phyloP scores from a whole-genome alignment of 2,797 vertebrate species.

The Crotalus adamanteus region DNA sequence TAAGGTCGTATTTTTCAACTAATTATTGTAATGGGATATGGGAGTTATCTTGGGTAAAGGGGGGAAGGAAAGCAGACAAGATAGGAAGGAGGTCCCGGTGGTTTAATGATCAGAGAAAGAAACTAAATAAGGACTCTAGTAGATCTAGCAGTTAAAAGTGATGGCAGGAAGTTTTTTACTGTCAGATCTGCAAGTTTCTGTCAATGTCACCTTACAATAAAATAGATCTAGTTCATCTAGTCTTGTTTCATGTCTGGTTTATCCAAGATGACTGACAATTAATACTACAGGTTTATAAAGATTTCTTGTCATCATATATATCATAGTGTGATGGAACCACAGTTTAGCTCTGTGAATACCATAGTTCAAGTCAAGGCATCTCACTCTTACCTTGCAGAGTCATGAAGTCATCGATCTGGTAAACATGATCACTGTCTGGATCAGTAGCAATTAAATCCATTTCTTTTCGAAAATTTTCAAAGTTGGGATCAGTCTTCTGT shows the following conservation, averaged over 20 bases:
- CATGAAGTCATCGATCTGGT: slow-evolving; percentile 79
- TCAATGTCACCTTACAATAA: not conserved
- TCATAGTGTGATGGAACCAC: not conserved
- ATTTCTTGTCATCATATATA: not conserved
- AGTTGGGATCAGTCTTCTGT: slow-evolving; percentile 73
- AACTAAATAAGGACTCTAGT: not conserved
- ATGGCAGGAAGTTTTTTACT: not conserved
- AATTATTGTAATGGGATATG: not conserved
- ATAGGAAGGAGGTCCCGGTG: not conserved
- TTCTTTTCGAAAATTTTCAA: slow-evolving; percentile 73
- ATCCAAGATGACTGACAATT: not conserved
- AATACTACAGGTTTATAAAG: not conserved
- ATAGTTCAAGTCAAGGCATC: not conserved
- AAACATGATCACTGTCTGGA: slow-evolving; percentile 77
- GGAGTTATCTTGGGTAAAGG: not conserved
- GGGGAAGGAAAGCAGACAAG: not conserved
- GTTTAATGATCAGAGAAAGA: not conserved
- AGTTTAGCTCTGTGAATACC: not conserved
- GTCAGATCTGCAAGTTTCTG: not conserved
- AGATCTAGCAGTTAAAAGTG: not conserved
- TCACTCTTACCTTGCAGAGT: slow-evolving; percentile 63
- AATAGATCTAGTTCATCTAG: not conserved
- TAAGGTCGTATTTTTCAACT: not conserved
- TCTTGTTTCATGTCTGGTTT: not conserved
- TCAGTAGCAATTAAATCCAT: slow-evolving; percentile 83